phyloP scores from a whole-genome alignment of 2,113 vertebrate species.

The Xiphias gladius region DNA sequence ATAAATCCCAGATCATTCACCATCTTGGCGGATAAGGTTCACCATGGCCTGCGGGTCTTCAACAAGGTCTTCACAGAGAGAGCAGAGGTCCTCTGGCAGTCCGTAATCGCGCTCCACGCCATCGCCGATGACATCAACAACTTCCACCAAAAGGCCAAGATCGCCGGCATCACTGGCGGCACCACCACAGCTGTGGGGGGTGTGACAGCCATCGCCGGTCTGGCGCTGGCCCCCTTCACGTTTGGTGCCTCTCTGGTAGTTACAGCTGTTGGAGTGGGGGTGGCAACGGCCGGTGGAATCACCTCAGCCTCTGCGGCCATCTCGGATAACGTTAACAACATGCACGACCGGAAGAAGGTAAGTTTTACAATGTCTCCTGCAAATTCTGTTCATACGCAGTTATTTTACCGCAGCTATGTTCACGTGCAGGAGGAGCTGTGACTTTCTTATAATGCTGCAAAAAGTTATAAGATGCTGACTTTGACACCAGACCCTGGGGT shows the following conservation, averaged over 20 bases:
- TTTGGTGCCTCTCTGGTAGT: slow-evolving; percentile 79
- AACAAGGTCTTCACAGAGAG: slow-evolving; percentile 83
- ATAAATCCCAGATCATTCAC: slow-evolving; percentile 73
- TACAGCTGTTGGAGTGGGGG: slow-evolving; percentile 78
- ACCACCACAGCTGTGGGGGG: slow-evolving; percentile 82
- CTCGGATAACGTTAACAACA: slow-evolving; percentile 80
- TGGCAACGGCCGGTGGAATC: slow-evolving; percentile 80
- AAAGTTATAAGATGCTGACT: background rate
- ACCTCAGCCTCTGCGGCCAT: slow-evolving; percentile 78
- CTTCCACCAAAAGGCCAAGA: slow-evolving; percentile 82
- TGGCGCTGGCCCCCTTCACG: slow-evolving; percentile 81
- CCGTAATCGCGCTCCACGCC: slow-evolving; percentile 71
- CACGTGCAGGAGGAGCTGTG: too few species aligned
- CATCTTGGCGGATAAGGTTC: slow-evolving; percentile 79
- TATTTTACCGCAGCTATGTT: background rate
- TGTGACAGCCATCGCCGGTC: slow-evolving; percentile 79
- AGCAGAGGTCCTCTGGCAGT: slow-evolving; percentile 83
- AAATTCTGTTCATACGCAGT: background rate
- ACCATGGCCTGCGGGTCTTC: slow-evolving; percentile 80
- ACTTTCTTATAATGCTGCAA: background rate
- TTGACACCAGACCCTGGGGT: background rate
- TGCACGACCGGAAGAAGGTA: slow-evolving; percentile 81
- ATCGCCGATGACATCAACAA: slow-evolving; percentile 79
- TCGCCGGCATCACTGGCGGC: slow-evolving; percentile 81
- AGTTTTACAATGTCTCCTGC: background rate